Base-by-base conservation (phyloP, 2,888 invertebrate genomes). In the Caenorhabditis plicata region DNA sequence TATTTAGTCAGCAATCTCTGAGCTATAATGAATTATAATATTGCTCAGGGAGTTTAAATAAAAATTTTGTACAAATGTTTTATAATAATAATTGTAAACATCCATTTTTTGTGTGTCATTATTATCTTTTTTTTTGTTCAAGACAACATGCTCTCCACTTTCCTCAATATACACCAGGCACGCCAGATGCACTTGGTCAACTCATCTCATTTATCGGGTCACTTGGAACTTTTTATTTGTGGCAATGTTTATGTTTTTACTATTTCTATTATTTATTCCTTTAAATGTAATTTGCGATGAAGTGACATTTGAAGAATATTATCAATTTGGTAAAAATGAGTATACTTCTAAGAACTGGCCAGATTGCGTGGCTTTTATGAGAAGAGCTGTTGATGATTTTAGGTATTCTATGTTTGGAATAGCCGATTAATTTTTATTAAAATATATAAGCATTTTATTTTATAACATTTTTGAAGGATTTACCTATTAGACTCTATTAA, bases 361-460 rank as follows among this genome's bases (percentile, higher is more conserved):
- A 19, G 86, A 86, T 56, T 91, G 90, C 80, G 86, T 88, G 56
- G 81, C 83, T 19, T 85, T 87, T 71, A 86, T 91, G 77, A 86
- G 88, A 80, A 84, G 85, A 54, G 86, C 89, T 1, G 70, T 89
- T 22, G 83, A 86, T 70, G 84, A 84, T 78, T 85, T 83, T 68
- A 77, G 80, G 55, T 80, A n/a, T 41, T 35, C 38, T 26, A 25
- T 39, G 25, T 39, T 40, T 38, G 20, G 42, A 27, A 22, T 15
- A n/a, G n/a, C n/a, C n/a, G n/a, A n/a, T n/a, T n/a, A n/a, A n/a
- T n/a, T n/a, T n/a, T n/a, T n/a, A n/a, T n/a, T n/a, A n/a, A n/a
- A n/a, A n/a, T n/a, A n/a, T n/a, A n/a, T n/a, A n/a, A n/a, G n/a
- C n/a, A n/a, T n/a, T n/a, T n/a, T n/a, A n/a, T n/a, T n/a, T n/a